Base-by-base conservation (phyloP, 1,140 invertebrate species). In the Camponotus floridanus region DNA sequence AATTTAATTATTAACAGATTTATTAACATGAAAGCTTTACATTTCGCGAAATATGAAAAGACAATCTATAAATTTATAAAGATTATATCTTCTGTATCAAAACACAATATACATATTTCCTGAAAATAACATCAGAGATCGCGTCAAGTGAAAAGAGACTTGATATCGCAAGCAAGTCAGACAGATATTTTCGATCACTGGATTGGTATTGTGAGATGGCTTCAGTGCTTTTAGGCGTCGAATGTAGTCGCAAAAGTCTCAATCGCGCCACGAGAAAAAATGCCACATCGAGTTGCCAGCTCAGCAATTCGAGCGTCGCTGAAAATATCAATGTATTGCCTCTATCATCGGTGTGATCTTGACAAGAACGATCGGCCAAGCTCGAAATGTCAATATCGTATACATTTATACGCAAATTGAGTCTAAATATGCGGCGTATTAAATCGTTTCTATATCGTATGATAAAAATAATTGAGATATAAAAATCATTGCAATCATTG, bases 271-370 rank as follows among this genome's bases (percentile, higher is more conserved):
- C 65, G 36, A 59, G 79, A 65, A 86, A 89, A 92, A 45, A 2
- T 85, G 87, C 87, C 74, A 65, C 36, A 85, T 87, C 71, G 85
- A 88, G 87, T 76, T 91, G 79, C 85, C 79, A 91, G 88, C 90
- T 92, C 92, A 92, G 88, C 90, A 84, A 91, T 91, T 92, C 84
- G 86, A 91, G 90, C 85, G 68, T 48, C 74, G 59, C 45, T 18
- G 65, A 62, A 33, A 48, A 64, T 76, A 74, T 59, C 76, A 79
- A 89, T 70, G 74, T 88, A 81, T 83, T 84, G 87, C 61, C 64
- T 57, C 21, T 26, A 26, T 78, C 64, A 85, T 76, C 71, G 73
- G 18, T 51, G 39, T 13, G 39, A 80, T 80, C 31, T 73, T 73
- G 39, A 39, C 78, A 18, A 68, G 64, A 71, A 71, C 36, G 51